Evolutionary conservation across 2,113 vertebrate species (phyloP).

Genomic region (Microcebus jonahi): DNA sequence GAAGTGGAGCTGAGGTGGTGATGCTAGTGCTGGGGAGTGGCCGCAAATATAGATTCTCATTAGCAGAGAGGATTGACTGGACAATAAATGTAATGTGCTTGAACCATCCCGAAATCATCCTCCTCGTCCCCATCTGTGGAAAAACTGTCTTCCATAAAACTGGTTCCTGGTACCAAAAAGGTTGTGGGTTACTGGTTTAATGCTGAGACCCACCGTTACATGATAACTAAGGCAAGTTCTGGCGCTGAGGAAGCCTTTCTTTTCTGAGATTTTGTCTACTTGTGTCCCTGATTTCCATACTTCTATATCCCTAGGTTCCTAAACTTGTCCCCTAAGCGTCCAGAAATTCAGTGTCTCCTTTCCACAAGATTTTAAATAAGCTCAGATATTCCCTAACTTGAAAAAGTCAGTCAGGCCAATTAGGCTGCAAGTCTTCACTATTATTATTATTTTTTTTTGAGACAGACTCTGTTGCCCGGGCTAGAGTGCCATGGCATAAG

Average conservation of each 20-base stretch:
- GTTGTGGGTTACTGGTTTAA: not conserved
- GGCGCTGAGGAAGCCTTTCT: not conserved
- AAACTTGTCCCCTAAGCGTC: not conserved
- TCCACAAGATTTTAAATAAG: not conserved
- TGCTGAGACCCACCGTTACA: not conserved
- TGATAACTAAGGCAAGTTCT: not conserved
- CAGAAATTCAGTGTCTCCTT: not conserved
- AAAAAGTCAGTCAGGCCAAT: not conserved
- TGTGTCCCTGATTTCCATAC: not conserved
- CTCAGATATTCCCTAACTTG: not conserved
- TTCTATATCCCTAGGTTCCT: not conserved
- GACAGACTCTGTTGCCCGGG: too few species aligned
- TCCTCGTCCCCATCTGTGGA: too few species aligned
- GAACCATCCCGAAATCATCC: too few species aligned
- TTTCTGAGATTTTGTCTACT: not conserved
- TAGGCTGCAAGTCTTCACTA: not conserved
- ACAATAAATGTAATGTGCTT: too few species aligned
- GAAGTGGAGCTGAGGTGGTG: too few species aligned
- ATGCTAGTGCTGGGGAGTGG: too few species aligned
- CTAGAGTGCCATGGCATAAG: too few species aligned
- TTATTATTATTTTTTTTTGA: not conserved
- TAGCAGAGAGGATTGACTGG: too few species aligned
- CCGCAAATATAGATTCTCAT: too few species aligned
- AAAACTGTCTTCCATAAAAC: too few species aligned
- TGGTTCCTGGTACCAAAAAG: too few species aligned